These are phyloP conservation scores for Rhodinocichla rosea DNA, from an alignment of 2,113 vertebrate genomes.

Conservation along the genomic window DNA sequence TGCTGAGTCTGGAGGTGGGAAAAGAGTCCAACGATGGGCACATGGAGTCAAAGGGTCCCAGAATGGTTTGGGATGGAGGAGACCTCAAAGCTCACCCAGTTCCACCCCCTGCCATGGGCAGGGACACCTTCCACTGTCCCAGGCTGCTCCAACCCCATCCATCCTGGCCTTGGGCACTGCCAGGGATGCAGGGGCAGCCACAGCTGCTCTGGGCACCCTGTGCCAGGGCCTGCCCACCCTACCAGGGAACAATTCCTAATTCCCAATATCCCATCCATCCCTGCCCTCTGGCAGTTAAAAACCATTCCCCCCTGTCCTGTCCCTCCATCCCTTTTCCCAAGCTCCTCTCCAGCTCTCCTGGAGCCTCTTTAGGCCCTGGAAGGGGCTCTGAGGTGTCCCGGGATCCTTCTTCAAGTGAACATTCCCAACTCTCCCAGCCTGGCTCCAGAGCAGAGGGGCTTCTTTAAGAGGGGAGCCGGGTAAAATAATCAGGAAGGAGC, in stretches of 20 bases:
- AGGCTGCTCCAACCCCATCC: background rate
- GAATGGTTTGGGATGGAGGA: background rate
- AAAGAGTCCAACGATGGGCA: rapidly evolving
- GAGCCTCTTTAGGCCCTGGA: background rate
- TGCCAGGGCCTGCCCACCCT: background rate
- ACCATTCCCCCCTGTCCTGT: background rate
- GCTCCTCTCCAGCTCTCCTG: background rate
- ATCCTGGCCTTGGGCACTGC: rapidly evolving
- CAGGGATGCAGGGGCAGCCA: background rate
- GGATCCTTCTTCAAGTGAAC: rapidly evolving
- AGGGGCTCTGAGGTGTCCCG: rapidly evolving
- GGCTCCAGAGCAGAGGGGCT: background rate
- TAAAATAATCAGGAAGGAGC: too few species aligned
- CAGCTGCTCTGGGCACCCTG: background rate
- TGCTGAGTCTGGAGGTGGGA: background rate
- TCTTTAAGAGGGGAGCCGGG: background rate
- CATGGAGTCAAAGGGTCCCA: background rate
- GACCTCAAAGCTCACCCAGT: background rate
- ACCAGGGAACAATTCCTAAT: rapidly evolving
- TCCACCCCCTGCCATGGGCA: background rate
- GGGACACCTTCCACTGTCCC: rapidly evolving
- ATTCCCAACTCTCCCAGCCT: background rate
- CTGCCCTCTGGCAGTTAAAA: background rate
- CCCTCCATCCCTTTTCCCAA: background rate
- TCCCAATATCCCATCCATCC: rapidly evolving